Percentiles rank a stretch among this genome's conserved stretches.
Conservation (phyloP, 1,140 invertebrate genomes). For the Pollicipes pollicipes region DNA sequence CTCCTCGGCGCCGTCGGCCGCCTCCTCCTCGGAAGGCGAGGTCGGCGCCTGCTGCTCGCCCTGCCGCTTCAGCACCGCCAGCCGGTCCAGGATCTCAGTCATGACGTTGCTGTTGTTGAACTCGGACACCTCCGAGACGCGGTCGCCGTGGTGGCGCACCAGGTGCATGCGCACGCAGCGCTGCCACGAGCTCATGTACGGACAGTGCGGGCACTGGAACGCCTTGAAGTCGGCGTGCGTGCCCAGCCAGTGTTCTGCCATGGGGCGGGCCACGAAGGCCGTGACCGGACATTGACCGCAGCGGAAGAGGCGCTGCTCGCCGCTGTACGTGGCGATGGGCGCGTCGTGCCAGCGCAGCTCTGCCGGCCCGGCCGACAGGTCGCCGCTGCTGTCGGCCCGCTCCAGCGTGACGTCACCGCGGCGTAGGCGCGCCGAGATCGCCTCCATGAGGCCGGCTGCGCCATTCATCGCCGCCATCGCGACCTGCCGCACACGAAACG, state of each 20-base stretch:
- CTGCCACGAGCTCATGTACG: conserved; percentile 54
- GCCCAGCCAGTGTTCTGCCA: conserved; percentile 67
- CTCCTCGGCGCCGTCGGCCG: conserved; percentile 19
- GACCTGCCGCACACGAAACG: background rate
- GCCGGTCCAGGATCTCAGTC: conserved; percentile 48
- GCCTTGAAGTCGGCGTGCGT: conserved; percentile 54
- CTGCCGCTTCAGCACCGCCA: conserved; percentile 44
- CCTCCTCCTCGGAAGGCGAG: conserved; percentile 15
- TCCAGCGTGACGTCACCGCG: background rate
- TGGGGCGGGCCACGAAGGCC: conserved; percentile 47
- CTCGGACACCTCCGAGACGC: conserved; percentile 27
- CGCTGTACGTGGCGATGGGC: conserved; percentile 50
- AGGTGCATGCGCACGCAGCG: conserved; percentile 52
- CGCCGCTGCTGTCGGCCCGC: background rate
- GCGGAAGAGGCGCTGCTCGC: conserved; percentile 48
- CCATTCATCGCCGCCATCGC: background rate
- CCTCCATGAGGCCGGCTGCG: background rate
- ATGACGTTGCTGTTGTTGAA: conserved; percentile 51
- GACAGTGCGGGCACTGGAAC: conserved; percentile 50
- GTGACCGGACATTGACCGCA: conserved; percentile 60
- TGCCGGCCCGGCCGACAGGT: background rate
- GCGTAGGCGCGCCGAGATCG: conserved; percentile 1
- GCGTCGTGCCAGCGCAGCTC: conserved; percentile 45
- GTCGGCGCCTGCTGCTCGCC: conserved; percentile 31
- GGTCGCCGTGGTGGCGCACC: conserved; percentile 39